phyloP scores from a whole-genome alignment of 2,888 invertebrate species.

The Archaeoteleia sp. region DNA sequence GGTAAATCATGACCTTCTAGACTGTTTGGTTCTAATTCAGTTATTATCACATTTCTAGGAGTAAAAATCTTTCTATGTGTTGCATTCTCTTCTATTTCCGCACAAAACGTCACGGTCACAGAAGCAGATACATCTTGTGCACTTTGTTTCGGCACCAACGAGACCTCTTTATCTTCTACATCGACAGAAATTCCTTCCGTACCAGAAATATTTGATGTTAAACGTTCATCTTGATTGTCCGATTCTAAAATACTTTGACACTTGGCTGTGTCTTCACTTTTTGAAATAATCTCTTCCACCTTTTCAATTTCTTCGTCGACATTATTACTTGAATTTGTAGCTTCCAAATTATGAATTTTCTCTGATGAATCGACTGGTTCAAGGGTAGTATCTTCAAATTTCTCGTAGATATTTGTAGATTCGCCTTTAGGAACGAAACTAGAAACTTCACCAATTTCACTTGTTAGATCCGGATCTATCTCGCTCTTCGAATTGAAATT shows the following conservation, averaged over 20 bases:
- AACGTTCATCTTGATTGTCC: too few species aligned
- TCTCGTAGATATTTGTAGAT: constrained; percentile 60
- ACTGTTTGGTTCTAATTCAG: constrained; percentile 47
- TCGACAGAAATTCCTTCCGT: constrained; percentile 14
- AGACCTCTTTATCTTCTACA: constrained; percentile 23
- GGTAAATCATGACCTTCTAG: constrained; percentile 52
- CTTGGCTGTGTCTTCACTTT: neutral
- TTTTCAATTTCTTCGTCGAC: constrained; percentile 36
- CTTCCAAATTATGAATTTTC: constrained; percentile 57
- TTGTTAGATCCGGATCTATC: constrained; percentile 35
- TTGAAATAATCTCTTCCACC: constrained; percentile 31
- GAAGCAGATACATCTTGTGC: constrained; percentile 18
- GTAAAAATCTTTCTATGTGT: constrained; percentile 13
- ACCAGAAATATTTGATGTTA: constrained; percentile 1
- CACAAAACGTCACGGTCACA: constrained; percentile 13
- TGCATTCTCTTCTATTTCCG: constrained; percentile 40
- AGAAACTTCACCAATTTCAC: constrained; percentile 56
- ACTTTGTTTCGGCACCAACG: too few species aligned
- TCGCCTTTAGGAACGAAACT: constrained; percentile 62
- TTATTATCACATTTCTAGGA: constrained; percentile 18
- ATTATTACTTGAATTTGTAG: constrained; percentile 29
- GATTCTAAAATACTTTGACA: neutral
- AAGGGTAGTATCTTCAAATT: constrained; percentile 46
- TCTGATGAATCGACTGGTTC: too few species aligned
- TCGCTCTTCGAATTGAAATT: constrained; percentile 6